Conservation (phyloP, 1,140 invertebrate genomes). For the Megathymus violae region DNA sequence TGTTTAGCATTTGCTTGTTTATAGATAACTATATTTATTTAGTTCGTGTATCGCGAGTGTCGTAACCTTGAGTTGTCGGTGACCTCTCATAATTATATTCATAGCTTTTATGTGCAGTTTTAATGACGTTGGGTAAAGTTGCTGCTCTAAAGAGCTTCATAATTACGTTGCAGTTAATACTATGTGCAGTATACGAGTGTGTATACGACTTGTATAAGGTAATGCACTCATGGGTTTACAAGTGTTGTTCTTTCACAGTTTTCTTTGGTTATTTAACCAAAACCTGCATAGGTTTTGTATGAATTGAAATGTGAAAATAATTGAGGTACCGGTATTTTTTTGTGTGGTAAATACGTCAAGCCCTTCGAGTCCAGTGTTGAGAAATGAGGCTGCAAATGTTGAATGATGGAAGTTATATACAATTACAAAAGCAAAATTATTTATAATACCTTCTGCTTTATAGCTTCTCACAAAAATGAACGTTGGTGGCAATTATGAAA, state of each 20-base stretch:
- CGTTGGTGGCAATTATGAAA: too few relatives aligned
- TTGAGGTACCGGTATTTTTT: background rate
- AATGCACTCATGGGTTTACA: conserved; percentile 1
- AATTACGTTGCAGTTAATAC: conserved; percentile 20
- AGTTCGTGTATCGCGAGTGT: background rate
- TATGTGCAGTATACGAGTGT: background rate
- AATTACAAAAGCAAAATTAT: too few relatives aligned
- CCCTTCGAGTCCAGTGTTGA: background rate
- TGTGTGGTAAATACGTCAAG: background rate
- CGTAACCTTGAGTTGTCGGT: background rate
- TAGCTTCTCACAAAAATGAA: too few relatives aligned
- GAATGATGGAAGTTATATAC: background rate
- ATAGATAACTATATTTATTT: background rate
- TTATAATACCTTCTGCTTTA: too few relatives aligned
- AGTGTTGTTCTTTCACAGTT: conserved; percentile 11
- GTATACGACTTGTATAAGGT: background rate
- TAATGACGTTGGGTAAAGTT: conserved; percentile 24
- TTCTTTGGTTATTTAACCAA: conserved; percentile 11
- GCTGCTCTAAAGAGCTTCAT: conserved; percentile 9
- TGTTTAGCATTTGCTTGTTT: too few relatives aligned
- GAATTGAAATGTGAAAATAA: conserved; percentile 20
- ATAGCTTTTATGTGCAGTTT: conserved; percentile 15
- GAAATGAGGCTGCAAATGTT: background rate
- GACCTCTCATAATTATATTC: conserved; percentile 3
- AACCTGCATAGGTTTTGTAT: background rate